A percentile compares a stretch with the other conserved stretches of the same genome.
Conservation (phyloP, 1,140 invertebrate species). For the Batillaria attramentaria region DNA sequence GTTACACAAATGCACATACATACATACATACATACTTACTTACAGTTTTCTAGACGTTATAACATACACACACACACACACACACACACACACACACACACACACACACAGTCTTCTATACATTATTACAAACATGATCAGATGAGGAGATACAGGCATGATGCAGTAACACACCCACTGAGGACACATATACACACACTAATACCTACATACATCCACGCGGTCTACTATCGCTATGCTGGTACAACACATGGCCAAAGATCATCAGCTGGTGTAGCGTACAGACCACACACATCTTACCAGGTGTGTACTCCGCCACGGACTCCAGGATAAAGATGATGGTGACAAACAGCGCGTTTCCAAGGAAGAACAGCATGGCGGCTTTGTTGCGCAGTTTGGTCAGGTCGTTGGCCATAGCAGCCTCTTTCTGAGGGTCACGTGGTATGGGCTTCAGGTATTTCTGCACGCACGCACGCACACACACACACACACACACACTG, state of each 20-base stretch:
- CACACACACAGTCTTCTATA: background rate
- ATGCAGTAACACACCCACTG: too few relatives aligned
- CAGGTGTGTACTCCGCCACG: slow-evolving; percentile 36
- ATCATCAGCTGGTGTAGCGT: background rate
- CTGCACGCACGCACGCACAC: background rate
- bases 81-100: slow-evolving; percentile 11
- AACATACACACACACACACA: background rate
- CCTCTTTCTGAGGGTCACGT: slow-evolving; percentile 31
- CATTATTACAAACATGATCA: background rate
- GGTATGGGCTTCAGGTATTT: slow-evolving; percentile 50
- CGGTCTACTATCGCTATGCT: background rate
- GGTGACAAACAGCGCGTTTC: slow-evolving; percentile 48
- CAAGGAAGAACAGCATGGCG: slow-evolving; percentile 43
- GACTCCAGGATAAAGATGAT: slow-evolving; percentile 47
- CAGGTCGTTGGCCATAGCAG: slow-evolving; percentile 79
- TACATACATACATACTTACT: background rate
- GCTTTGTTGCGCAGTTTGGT: slow-evolving; percentile 92
- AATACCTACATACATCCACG: background rate
- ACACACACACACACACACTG: background rate
- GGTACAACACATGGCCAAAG: background rate
- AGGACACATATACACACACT: slow-evolving; percentile 3
- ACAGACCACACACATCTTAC: background rate
- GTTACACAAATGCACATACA: background rate
- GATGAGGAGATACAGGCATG: background rate
- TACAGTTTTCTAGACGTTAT: too few relatives aligned